These are phyloP conservation scores for Saccostrea glomerata DNA, from an alignment of 1,140 invertebrate genomes.

Conservation along the genomic window DNA sequence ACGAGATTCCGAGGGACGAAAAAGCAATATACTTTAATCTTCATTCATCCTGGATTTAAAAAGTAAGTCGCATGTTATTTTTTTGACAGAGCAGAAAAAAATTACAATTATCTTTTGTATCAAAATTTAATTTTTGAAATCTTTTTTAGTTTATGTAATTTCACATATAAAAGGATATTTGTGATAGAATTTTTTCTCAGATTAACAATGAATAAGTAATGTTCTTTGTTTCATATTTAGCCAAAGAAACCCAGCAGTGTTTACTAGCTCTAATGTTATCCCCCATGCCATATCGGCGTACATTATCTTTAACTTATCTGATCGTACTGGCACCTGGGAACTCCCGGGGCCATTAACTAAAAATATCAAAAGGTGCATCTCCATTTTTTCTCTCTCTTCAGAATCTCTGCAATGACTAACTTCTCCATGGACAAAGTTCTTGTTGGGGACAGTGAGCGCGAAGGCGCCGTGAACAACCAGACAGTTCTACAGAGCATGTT, in stretches of 20 bases:
- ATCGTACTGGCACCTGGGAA: slow-evolving; percentile 7
- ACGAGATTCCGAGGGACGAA: not conserved
- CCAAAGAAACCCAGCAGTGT: slow-evolving; percentile 1
- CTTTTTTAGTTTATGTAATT: not conserved
- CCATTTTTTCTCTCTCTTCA: not conserved
- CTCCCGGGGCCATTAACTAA: not conserved
- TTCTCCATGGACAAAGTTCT: not conserved
- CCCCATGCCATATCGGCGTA: not conserved
- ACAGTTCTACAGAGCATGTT: not conserved
- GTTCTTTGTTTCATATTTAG: not conserved
- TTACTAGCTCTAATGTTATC: not conserved
- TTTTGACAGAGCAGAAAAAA: not conserved
- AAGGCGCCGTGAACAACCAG: slow-evolving; percentile 1
- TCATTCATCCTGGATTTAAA: not conserved
- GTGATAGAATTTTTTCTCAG: not conserved
- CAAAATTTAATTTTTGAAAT: not conserved
- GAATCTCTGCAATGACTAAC: not conserved
- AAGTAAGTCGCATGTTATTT: slow-evolving; percentile 21
- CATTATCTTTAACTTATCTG: not conserved
- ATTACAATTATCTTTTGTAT: not conserved
- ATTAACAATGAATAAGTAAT: not conserved
- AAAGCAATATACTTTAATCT: not conserved
- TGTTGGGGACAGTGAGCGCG: not conserved
- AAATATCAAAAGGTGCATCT: slow-evolving; percentile 12
- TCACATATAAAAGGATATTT: not conserved